Evolutionary conservation across 1,140 invertebrate species (phyloP).

Genomic region (Zaprionus gabonicus): DNA sequence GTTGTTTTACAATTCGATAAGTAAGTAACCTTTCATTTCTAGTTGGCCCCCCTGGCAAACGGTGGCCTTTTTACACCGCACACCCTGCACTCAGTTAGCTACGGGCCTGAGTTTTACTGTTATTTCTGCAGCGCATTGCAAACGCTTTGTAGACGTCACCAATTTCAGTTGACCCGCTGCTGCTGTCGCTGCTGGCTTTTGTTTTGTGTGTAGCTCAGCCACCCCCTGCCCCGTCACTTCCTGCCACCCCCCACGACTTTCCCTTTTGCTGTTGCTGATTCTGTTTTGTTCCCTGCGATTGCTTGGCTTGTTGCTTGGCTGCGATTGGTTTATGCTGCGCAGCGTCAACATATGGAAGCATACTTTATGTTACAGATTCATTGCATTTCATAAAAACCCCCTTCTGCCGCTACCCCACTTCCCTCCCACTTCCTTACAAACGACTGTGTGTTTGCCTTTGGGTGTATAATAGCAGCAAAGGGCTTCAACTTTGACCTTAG

Average conservation of each 20-base stretch:
- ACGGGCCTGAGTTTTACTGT: slow-evolving; percentile 3
- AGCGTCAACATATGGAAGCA: slow-evolving; percentile 72
- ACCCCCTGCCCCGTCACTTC: neutral
- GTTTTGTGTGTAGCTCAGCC: slow-evolving; percentile 3
- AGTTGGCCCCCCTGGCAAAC: too few relatives aligned
- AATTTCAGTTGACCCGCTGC: slow-evolving; percentile 49
- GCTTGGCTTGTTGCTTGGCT: slow-evolving; percentile 57
- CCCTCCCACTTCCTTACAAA: neutral
- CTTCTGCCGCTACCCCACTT: neutral
- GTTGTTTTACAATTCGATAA: too few relatives aligned
- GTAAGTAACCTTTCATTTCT: too few relatives aligned
- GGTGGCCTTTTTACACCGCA: too few relatives aligned
- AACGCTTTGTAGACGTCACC: slow-evolving; percentile 67
- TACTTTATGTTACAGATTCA: slow-evolving; percentile 60
- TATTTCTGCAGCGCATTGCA: slow-evolving; percentile 54
- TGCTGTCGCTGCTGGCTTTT: slow-evolving; percentile 17
- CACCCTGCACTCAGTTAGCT: too few relatives aligned
- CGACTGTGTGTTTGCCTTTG: slow-evolving; percentile 41
- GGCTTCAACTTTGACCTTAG: slow-evolving; percentile 78
- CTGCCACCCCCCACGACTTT: neutral
- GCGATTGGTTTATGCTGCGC: slow-evolving; percentile 76
- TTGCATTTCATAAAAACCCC: slow-evolving; percentile 52
- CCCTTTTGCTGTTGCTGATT: slow-evolving; percentile 12
- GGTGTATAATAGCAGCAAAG: slow-evolving; percentile 57
- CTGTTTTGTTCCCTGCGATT: slow-evolving; percentile 40